Evolutionary conservation across 2,113 vertebrate species (phyloP), one percentile per base, ranked within the genome.

Genomic region (Triplophysa dalaica): DNA sequence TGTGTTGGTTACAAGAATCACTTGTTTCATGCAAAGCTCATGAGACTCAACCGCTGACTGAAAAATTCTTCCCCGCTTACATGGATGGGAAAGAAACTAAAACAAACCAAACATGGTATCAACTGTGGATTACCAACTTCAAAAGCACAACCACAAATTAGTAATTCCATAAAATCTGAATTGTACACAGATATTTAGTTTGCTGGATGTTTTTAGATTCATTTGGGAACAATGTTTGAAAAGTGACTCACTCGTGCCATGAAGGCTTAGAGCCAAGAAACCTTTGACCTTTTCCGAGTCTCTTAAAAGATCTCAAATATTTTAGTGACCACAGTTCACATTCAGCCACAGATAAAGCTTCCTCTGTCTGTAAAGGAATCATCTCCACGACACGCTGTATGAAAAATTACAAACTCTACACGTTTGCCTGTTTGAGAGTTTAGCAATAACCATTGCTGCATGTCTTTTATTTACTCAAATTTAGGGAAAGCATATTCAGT

Each of bases 191-290:
- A 60, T 79, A 70, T 80, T 80, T 70, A 21, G 33, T 70, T 70
- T 63, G 73, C 52, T 80, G 75, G 65, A 78, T 80, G 65, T 80
- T 75, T 80, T 83, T 66, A 75, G 72, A 83, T 52, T 77, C 75
- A 38, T 50, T 79, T 83, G 82, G 82, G 82, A 83, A 83, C 74
- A 76, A 33, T 29, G 17, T 78, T 78, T 75, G 58, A 75, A 75
- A 29, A 26, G n/a, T 80, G 69, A 80, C 61, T 80, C 69, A 80
- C 78, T 73, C 61, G 26, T 66, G 68, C 82, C 79, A 66, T 77
- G 11, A 68, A 65, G 73, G 67, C 29, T 41, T 64, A 50, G 78
- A 80, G 77, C 77, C 78, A 83, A 54, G 41, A 61, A 62, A 61
- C 68, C 76, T 84, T 63, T 67, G 75, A 84, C 68, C 69, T 29